Evolutionary conservation across 2,113 vertebrate species (phyloP), one percentile per base, ranked within the genome.

Genomic region (Indicator maculatus): DNA sequence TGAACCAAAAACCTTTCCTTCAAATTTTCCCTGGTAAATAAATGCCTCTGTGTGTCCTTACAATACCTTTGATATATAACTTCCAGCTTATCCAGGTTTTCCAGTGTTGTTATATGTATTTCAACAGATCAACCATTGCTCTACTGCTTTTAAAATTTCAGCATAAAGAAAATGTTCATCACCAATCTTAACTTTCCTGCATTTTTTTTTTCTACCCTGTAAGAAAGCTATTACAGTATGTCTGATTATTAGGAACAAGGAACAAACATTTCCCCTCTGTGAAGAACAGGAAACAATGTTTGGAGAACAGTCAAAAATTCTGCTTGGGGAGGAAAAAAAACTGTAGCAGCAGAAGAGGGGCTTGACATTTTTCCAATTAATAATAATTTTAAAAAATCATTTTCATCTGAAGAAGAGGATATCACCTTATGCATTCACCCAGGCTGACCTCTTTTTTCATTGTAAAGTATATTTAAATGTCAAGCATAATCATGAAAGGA

Each of bases 231-330:
- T 94, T 96, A 90, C 73, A 90, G 67, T 84, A 81, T 90, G 88
- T 79, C 77, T 93, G 83, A 84, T 89, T 92, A 82, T 52, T 92
- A 94, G 84, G 90, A 95, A 93, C 91, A 95, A 95, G 83, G 80
- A 89, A 95, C 92, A 98, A 97, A 95, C 77, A 97, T 95, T 97
- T 97, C 95, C 86, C 69, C 36, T 94, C 72, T 75, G 27, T 60
- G 75, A 88, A 94, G 60, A 88, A 71, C 79, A 96, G 94, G 92
- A 96, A 97, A 91, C 74, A 94, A 89, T 96, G 96, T 83, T 75
- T 80, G 92, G 87, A 92, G 66, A 91, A 95, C 91, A 94, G 84
- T 77, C 94, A 96, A 97, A 91, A 92, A 55, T 95, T 97, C 84
- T 94, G 70, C 16, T 16, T 66, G 90, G 92, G 23, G 41, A 23